A percentile compares a stretch with the other conserved stretches of the same genome.
These are phyloP conservation scores for Vulpes ferrilata DNA, from an alignment of 2,113 vertebrate genomes.

Conservation along the genomic window DNA sequence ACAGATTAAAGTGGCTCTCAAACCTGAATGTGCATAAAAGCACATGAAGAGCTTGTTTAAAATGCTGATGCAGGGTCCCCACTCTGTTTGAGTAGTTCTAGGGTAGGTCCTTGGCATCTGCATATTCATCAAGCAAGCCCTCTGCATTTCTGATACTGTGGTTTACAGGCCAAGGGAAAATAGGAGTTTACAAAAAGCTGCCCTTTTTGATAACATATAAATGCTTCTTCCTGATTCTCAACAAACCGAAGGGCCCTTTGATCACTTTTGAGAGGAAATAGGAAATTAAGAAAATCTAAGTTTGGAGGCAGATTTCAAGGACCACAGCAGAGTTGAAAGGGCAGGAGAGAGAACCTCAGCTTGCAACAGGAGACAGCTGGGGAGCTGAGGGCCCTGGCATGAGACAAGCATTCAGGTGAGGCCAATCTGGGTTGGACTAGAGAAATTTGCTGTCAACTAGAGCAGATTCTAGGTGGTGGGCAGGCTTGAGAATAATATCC, in stretches of 20 bases:
- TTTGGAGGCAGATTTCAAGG: conserved; percentile 39
- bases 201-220: neutral
- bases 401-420: neutral
- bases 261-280: neutral
- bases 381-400: neutral
- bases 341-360: neutral
- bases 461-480: neutral
- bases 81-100: neutral
- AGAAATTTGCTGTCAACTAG: neutral
- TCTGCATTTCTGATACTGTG: neutral
- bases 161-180: neutral
- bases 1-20: neutral
- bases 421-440: neutral
- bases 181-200: neutral
- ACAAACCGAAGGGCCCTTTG: neutral
- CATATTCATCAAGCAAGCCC: neutral
- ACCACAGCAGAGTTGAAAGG: neutral
- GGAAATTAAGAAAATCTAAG: conserved; percentile 52
- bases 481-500: neutral
- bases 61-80: neutral
- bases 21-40: neutral
- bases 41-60: neutral
- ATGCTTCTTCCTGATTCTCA: neutral
- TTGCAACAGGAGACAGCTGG: neutral
- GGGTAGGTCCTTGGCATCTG: neutral